phyloP scores from a whole-genome alignment of 2,888 invertebrate genomes.

The Sinopyrophorus schimmeli region DNA sequence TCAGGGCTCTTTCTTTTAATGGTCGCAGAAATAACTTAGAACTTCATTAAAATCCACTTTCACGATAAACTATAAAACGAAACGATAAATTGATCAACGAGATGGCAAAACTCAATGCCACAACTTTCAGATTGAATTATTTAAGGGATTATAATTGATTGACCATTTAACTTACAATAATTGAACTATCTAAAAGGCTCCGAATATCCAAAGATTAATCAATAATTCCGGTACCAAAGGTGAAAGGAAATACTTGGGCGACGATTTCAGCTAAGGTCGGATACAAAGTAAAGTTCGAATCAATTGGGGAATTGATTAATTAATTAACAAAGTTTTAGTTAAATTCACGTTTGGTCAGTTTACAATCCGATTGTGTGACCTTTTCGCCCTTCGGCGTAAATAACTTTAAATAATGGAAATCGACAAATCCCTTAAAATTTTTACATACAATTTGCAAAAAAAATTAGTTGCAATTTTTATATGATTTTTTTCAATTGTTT shows the following conservation, averaged over 20 bases:
- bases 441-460: too few species aligned
- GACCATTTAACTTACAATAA: constrained; percentile 10
- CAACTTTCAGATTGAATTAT: neutral
- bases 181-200: too few species aligned
- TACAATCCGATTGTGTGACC: constrained; percentile 36
- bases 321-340: constrained; percentile 35
- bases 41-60: constrained; percentile 2
- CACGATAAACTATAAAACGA: constrained; percentile 4
- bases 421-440: too few species aligned
- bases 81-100: constrained; percentile 1
- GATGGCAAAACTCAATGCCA: neutral
- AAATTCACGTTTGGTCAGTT: constrained; percentile 41
- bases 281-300: constrained; percentile 8
- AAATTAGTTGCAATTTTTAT: too few species aligned
- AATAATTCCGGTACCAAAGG: too few species aligned
- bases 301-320: constrained; percentile 36
- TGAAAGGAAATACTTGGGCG: constrained; percentile 13
- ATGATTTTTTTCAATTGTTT: too few species aligned
- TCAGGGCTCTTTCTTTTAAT: neutral
- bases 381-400: constrained; percentile 20
- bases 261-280: constrained; percentile 12
- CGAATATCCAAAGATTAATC: too few species aligned
- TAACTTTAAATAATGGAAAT: too few species aligned
- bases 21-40: neutral
- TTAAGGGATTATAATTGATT: constrained; percentile 7